Conservation (phyloP, 2,797 vertebrate genomes). For the Scolopax bukidnonensis region DNA sequence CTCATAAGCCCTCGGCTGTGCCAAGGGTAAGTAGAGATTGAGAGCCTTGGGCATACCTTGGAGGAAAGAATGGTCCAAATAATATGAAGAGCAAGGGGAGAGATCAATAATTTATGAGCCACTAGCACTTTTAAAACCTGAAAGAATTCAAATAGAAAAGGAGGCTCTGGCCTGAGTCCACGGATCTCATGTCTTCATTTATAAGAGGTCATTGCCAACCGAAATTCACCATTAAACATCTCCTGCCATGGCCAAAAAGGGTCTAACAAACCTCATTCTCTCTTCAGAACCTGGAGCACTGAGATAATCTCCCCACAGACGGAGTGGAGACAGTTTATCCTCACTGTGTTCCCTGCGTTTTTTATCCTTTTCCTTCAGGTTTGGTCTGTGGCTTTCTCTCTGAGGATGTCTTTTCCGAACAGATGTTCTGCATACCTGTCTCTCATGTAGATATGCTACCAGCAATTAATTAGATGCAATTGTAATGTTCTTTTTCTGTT, state of each 20-base stretch:
- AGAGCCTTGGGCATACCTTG: neutral
- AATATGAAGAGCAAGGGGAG: neutral
- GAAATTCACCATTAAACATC: neutral
- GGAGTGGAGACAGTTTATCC: neutral
- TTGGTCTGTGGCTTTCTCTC: neutral
- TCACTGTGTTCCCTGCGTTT: rapidly evolving
- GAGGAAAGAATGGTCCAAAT: neutral
- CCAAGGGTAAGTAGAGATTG: rapidly evolving
- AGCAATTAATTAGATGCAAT: neutral
- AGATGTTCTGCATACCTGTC: neutral
- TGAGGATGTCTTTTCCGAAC: neutral
- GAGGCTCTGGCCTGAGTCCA: neutral
- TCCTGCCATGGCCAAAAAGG: neutral
- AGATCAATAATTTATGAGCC: neutral
- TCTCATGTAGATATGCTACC: neutral
- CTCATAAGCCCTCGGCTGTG: neutral
- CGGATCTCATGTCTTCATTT: neutral
- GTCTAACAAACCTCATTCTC: neutral
- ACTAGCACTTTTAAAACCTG: neutral
- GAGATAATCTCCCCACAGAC: neutral
- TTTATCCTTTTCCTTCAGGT: neutral
- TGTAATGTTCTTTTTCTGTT: neutral
- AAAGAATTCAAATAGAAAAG: neutral
- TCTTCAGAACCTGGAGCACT: neutral
- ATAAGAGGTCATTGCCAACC: neutral